phyloP scores from a whole-genome alignment of 1,140 invertebrate species.

The Caenorhabditis tropicalis region DNA sequence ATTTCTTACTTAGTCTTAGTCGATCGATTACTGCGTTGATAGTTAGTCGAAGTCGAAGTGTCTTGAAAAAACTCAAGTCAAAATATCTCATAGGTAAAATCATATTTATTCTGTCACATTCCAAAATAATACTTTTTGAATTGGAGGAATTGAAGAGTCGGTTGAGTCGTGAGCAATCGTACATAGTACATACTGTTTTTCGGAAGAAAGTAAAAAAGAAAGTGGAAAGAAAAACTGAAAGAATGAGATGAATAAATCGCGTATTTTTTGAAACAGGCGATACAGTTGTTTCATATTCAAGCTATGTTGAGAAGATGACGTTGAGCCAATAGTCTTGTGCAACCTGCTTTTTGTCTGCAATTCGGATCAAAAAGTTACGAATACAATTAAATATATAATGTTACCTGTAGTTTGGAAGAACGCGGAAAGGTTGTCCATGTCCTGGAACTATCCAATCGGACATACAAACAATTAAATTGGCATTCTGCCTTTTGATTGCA shows the following conservation, averaged over 20 bases:
- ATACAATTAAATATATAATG: background rate
- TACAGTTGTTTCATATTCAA: background rate
- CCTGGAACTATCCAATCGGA: constrained; percentile 67
- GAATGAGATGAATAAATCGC: background rate
- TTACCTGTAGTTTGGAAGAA: constrained; percentile 63
- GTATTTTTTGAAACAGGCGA: background rate
- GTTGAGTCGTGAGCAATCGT: constrained; percentile 33
- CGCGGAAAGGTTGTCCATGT: constrained; percentile 66
- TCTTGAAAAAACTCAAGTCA: too few species aligned
- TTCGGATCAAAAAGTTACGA: background rate
- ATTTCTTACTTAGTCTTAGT: too few species aligned
- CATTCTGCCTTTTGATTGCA: constrained; percentile 68
- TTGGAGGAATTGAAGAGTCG: background rate
- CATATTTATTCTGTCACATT: constrained; percentile 16
- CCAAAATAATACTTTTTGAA: constrained; percentile 43
- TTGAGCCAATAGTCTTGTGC: constrained; percentile 62
- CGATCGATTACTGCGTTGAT: too few species aligned
- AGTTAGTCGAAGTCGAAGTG: too few species aligned
- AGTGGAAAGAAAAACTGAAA: constrained; percentile 21
- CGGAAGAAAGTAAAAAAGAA: background rate
- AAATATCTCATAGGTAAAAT: too few species aligned
- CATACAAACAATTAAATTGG: constrained; percentile 68
- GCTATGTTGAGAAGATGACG: constrained; percentile 53
- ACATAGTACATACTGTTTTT: constrained; percentile 45
- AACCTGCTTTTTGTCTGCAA: constrained; percentile 64